Evolutionary conservation across 2,113 vertebrate species (phyloP), one percentile per base, ranked within the genome.

Genomic region (Apodemus sylvaticus): DNA sequence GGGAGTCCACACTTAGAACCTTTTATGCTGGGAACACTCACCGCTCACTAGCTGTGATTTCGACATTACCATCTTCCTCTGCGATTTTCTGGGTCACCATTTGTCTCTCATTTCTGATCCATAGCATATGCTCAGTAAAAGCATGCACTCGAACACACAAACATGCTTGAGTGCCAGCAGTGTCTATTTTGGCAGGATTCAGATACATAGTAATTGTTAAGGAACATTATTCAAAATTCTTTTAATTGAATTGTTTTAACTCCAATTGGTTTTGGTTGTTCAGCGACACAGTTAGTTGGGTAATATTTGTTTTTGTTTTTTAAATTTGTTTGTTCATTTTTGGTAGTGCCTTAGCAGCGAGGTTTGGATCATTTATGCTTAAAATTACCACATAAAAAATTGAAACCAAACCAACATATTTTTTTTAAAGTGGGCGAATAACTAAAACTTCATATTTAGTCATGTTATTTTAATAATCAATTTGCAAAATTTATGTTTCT

Each of bases 401-500:
- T 68, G 29, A 34, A 68, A 68, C 78, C 29, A 94, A 93, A 78
- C 89, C 24, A 88, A 86, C 51, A 87, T 1, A n/a, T 71, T 79
- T 86, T 29, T 29, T 90, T 70, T n/a, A 66, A 86, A 97, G 95
- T 64, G 36, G 42, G 5, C 29, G 83, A 93, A 92, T 73, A 51
- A 48, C 70, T 91, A 60, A 91, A 86, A n/a, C 55, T 34, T 93
- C 45, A 48, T 94, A 77, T 92, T 95, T 92, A 95, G 48, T 31
- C 77, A 90, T 5, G 64, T 86, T 74, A 82, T 53, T 62, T 92
- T 93, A 91, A 87, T 64, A 92, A 86, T 53, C 4, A 87, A 53
- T 91, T 74, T 81, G 34, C 1, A 74, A 48, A 26, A 95, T 92
- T 96, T 76, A 76, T 90, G 78, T 87, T 95, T 86, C 55, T 96